Base-by-base conservation (phyloP, 2,797 vertebrate genomes). In the Chelmon rostratus region DNA sequence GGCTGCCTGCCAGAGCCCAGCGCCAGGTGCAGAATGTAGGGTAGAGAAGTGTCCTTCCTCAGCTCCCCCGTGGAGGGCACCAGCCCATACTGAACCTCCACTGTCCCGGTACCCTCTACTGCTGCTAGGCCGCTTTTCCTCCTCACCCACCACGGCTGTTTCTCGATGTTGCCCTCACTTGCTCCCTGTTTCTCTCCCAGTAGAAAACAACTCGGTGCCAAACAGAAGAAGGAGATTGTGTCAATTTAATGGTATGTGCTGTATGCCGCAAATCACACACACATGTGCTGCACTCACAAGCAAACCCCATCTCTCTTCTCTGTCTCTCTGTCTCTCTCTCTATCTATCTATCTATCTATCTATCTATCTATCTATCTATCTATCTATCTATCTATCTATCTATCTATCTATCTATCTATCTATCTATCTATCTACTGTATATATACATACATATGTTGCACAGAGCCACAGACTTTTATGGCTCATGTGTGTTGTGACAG, bases 401-500 rank as follows among this genome's bases (percentile, higher is more conserved):
- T n/a, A n/a, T n/a, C n/a, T n/a, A n/a, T n/a, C n/a, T n/a, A n/a
- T n/a, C n/a, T n/a, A n/a, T n/a, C n/a, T n/a, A n/a, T n/a, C n/a
- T n/a, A n/a, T n/a, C n/a, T n/a, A n/a, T n/a, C n/a, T n/a, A n/a
- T n/a, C n/a, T n/a, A n/a, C n/a, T n/a, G n/a, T n/a, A n/a, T n/a
- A n/a, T n/a, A n/a, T n/a, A n/a, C n/a, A 31, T 4, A 31, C 31
- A 31, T 31, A 31, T 28, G 28, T 31, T 31, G 28, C 28, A 31
- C 3, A 28, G 28, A 31, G 28, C 28, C 28, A 85, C 19, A 28
- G 79, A 81, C 66, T 86, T 90, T 93, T 90, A 85, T 86, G 87
- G 81, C 82, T 82, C 64, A 62, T 92, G 89, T 92, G 82, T 92
- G 90, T 91, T 92, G 90, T 92, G 92, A 94, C 93, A 91, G 93